Base-by-base conservation (phyloP, 2,888 invertebrate genomes). In the Morinoia aosen region DNA sequence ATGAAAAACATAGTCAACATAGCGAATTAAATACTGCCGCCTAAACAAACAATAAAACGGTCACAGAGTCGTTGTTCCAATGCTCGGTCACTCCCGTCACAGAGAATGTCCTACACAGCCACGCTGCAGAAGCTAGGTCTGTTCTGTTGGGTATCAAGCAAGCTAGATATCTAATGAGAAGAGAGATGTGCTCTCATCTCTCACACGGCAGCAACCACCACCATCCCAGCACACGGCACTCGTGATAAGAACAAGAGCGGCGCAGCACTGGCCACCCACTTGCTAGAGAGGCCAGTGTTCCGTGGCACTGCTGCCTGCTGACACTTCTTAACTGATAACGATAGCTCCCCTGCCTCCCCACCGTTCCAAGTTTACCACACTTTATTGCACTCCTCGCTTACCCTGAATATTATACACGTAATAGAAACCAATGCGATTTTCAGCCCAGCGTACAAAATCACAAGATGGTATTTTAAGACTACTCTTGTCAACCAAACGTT, bases 181-280 rank as follows among this genome's bases (percentile, higher is more conserved):
- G 76, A 76, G 76, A 76, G 76, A 25, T 76, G 76, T 76, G 25
- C 33, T 76, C 76, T 16, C 76, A 76, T 76, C 25, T 33, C 76
- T 10, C 76, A 25, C 25, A 76, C 76, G 25, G 33, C 76, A 33
- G 76, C 76, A 76, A 76, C 76, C 76, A 76, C 61, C 48, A 61
- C 76, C 76, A 76, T 16, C 76, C 76, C 76, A 76, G 76, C 76
- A 76, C 76, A 76, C 76, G 76, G 76, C 76, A 76, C 76, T 76
- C 76, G 76, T 33, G 76, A 76, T 76, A 76, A 76, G 76, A 33
- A 76, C 25, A 76, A 16, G 76, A 76, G 33, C 76, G 33, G 33
- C 16, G 76, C 76, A 76, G 25, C 25, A 76, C 76, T 76, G 76
- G 76, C 76, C 76, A 76, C 76, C 76, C 76, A 12, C 25, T 33